Base-by-base conservation (phyloP, 2,797 vertebrate genomes). In the Natrix natrix region DNA sequence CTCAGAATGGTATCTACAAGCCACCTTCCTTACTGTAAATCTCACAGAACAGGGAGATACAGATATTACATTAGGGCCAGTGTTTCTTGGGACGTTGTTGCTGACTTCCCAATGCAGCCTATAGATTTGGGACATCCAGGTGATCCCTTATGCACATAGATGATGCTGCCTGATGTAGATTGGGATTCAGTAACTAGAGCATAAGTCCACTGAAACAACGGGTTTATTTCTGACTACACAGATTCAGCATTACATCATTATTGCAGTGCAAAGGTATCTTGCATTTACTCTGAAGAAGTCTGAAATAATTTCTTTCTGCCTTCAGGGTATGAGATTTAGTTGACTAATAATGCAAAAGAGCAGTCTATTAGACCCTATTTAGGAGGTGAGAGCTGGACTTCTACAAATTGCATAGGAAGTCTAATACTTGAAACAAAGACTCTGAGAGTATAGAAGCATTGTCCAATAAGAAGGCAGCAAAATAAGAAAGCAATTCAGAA, bases 221-320 rank as follows among this genome's bases (percentile, higher is more conserved):
- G 3, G 48, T 3, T 52, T 66, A 87, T 10, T 89, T 89, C 32
- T 89, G 66, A 78, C 16, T 59, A 52, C 28, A 17, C 32, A 74
- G 69, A 43, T 4, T 92, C 59, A 78, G 28, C 13, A 24, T 2
- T 88, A 3, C 60, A 37, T 20, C 56, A 1, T 52, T 60, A 26
- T 48, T 91, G 43, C 48, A 52, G 48, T 86, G 32, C 48, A 91
- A 93, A 86, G 26, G 56, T 52, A 86, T 86, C 89, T 54, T 48
- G 24, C 59, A 48, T 89, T 86, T 43, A 61, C 37, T 59, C 90
- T 63, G 92, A 59, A 93, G 94, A 55, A 92, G 88, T 94, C 59
- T 61, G 86, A 93, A 94, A 63, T 87, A 94, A 7, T 83, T 92
- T 5, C 32, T 59, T 86, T 88, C 91, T 90, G 92, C 52, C 90